phyloP scores from a whole-genome alignment of 2,797 vertebrate species.

The Muraenolepis orangiensis region DNA sequence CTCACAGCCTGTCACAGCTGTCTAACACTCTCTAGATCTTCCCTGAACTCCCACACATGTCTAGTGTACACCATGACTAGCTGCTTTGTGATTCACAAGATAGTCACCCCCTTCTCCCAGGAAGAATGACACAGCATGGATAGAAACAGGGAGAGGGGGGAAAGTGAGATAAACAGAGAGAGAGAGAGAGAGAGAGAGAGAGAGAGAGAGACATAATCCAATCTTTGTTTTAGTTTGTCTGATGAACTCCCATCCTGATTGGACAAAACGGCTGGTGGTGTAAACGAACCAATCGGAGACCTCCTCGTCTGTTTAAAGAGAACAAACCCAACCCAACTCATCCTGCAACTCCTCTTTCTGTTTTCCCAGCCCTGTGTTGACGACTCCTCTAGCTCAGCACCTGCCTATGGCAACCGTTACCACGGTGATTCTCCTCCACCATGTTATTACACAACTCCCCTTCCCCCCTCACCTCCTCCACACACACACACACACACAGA shows the following conservation, averaged over 20 bases:
- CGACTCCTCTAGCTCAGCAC: conserved; percentile 43
- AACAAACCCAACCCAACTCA: background rate
- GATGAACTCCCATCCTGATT: conserved; percentile 40
- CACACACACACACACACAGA: background rate
- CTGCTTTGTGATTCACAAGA: conserved; percentile 66
- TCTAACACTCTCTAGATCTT: conserved; percentile 78
- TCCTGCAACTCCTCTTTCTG: background rate
- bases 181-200: conserved; percentile 23
- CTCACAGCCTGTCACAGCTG: background rate
- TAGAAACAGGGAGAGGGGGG: background rate
- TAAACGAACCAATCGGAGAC: conserved; percentile 62
- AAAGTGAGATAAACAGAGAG: background rate
- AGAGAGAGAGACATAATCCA: conserved; percentile 25
- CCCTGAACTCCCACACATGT: conserved; percentile 55
- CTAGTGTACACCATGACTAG: conserved; percentile 56
- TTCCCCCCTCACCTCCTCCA: background rate
- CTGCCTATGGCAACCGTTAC: conserved; percentile 68
- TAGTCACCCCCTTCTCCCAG: conserved; percentile 53
- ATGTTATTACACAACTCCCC: background rate
- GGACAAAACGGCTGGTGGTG: conserved; percentile 57
- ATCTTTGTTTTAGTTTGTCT: conserved; percentile 38
- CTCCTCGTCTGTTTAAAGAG: background rate
- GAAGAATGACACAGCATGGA: background rate
- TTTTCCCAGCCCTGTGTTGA: background rate
- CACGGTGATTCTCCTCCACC: conserved; percentile 61